Evolutionary conservation across 2,113 vertebrate species (phyloP).

Genomic region (Cochlearius cochlearius): DNA sequence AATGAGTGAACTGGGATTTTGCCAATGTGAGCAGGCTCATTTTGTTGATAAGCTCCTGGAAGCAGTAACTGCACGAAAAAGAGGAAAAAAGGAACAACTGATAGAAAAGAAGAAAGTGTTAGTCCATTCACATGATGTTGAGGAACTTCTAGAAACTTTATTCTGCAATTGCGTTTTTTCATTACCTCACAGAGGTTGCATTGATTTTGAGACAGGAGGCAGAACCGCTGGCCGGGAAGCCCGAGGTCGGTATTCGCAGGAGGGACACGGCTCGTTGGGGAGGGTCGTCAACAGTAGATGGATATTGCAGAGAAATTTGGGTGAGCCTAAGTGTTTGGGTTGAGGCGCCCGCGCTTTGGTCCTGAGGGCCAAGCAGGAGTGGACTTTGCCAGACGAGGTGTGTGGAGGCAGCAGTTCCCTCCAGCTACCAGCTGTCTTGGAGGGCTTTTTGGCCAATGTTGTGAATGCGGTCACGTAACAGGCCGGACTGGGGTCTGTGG

Average conservation of each 20-base stretch:
- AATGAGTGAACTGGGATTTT: slow-evolving; percentile 4
- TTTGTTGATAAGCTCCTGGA: slow-evolving; percentile 32
- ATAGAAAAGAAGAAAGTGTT: neutral
- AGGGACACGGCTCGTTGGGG: rapidly evolving
- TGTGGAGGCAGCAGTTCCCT: neutral
- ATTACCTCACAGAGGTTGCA: neutral
- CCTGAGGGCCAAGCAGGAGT: neutral
- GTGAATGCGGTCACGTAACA: neutral
- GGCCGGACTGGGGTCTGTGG: neutral
- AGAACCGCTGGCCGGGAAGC: neutral
- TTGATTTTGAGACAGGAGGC: neutral
- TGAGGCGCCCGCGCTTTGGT: rapidly evolving
- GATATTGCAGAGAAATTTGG: neutral
- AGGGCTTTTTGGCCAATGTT: neutral
- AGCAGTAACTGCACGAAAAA: neutral
- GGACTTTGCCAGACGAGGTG: neutral
- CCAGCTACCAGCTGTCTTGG: neutral
- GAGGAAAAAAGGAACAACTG: neutral
- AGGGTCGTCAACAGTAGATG: neutral
- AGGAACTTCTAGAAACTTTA: neutral
- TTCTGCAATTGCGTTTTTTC: rapidly evolving
- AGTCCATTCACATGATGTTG: neutral
- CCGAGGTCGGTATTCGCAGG: rapidly evolving
- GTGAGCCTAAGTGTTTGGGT: neutral
- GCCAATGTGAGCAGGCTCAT: slow-evolving; percentile 7